Evolutionary conservation across 1,140 invertebrate genomes (phyloP).

Genomic region (Probaryconus sp.): DNA sequence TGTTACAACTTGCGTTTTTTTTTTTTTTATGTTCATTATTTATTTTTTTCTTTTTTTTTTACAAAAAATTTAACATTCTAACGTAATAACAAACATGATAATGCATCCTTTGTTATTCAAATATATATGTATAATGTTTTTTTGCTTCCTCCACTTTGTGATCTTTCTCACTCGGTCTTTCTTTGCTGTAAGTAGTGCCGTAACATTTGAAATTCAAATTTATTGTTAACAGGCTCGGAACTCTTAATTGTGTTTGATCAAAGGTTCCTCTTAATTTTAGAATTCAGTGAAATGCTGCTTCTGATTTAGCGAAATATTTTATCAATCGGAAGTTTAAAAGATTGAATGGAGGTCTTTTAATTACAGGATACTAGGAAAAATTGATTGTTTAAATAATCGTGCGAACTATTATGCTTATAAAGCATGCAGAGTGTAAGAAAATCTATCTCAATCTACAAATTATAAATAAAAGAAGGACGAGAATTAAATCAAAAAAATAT

Average conservation of each 20-base stretch:
- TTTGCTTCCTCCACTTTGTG: not conserved
- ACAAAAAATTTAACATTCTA: no score
- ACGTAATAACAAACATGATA: no score
- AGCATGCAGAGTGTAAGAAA: no score
- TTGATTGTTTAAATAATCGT: no score
- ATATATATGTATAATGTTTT: constrained; percentile 6
- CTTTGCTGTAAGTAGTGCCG: constrained; percentile 38
- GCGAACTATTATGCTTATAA: no score
- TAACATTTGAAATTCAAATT: constrained; percentile 55
- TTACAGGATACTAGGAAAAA: constrained; percentile 10
- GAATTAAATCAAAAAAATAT: no score
- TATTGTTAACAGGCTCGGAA: constrained; percentile 31
- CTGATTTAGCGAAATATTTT: constrained; percentile 34
- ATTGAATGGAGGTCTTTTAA: constrained; percentile 31
- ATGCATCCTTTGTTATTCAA: constrained; percentile 10
- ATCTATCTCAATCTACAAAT: no score
- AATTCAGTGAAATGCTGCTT: constrained; percentile 30
- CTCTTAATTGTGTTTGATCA: constrained; percentile 58
- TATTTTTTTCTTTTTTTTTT: no score
- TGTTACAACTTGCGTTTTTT: no score
- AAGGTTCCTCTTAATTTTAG: constrained; percentile 54
- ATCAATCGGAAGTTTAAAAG: constrained; percentile 19
- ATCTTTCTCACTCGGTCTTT: constrained; percentile 2
- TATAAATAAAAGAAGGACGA: no score
- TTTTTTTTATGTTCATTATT: no score